Conservation (phyloP, 1,140 invertebrate species). For the Pseudomyrmex gracilis region DNA sequence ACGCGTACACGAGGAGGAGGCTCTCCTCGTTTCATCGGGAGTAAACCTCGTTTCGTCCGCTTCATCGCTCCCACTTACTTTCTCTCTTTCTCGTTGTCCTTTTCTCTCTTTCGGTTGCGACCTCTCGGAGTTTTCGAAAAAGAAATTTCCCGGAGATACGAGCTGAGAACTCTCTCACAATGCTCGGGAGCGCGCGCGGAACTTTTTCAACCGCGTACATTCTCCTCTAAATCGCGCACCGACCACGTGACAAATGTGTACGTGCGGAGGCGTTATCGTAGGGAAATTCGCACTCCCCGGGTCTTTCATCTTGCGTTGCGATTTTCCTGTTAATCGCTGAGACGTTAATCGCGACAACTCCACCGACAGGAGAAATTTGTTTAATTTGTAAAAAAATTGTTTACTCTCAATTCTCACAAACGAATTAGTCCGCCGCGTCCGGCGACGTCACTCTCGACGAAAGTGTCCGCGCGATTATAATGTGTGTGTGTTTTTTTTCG, state of each 20-base stretch:
- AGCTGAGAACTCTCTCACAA: not conserved
- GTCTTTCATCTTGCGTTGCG: not conserved
- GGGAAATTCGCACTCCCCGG: no score
- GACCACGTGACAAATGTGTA: conserved; percentile 23
- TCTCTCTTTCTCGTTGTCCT: not conserved
- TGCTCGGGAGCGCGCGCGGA: no score
- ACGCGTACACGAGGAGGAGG: not conserved
- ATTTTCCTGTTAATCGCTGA: no score
- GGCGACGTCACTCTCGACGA: no score
- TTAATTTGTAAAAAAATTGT: not conserved
- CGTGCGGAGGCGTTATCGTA: not conserved
- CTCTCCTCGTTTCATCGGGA: conserved; percentile 2
- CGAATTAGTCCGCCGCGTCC: no score
- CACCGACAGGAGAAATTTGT: not conserved
- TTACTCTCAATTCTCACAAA: no score
- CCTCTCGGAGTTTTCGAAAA: not conserved
- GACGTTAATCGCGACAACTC: no score
- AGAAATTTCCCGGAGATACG: not conserved
- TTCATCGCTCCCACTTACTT: conserved; percentile 15
- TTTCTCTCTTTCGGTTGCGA: conserved; percentile 1
- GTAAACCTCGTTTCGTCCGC: conserved; percentile 48
- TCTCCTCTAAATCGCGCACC: not conserved
- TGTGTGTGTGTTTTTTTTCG: no score
- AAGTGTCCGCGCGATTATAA: no score
- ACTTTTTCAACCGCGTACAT: not conserved